Percentiles rank a stretch among this genome's conserved stretches.
phyloP scores from a whole-genome alignment of 2,797 vertebrate genomes.

The Poeciliopsis gracilis region DNA sequence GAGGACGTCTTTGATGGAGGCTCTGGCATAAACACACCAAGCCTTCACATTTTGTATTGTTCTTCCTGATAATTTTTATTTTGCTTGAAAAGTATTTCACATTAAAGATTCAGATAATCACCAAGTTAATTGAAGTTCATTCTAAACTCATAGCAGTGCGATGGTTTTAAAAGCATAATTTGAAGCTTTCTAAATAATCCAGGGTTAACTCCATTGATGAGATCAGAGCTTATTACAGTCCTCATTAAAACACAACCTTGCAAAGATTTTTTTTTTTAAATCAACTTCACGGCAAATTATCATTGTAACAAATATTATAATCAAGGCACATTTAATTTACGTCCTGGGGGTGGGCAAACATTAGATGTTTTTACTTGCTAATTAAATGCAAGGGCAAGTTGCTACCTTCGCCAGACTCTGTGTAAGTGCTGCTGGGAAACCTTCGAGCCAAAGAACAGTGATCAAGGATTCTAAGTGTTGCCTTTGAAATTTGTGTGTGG shows the following conservation, averaged over 20 bases:
- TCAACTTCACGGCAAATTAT: constrained; percentile 52
- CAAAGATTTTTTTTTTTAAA: constrained; percentile 50
- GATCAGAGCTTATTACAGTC: constrained; percentile 61
- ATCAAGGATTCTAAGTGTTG: constrained; percentile 49
- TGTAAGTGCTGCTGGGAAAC: constrained; percentile 39
- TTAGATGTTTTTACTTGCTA: constrained; percentile 40
- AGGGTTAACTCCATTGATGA: constrained; percentile 66
- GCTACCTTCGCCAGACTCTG: constrained; percentile 46
- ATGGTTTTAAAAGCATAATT: constrained; percentile 51
- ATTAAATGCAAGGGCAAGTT: constrained; percentile 58
- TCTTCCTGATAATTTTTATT: constrained; percentile 46
- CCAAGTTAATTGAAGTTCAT: constrained; percentile 63
- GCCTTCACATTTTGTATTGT: constrained; percentile 49
- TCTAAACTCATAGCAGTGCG: constrained; percentile 39
- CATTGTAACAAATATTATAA: constrained; percentile 64
- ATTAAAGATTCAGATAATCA: constrained; percentile 68
- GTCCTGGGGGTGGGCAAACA: constrained; percentile 47
- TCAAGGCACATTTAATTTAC: constrained; percentile 48
- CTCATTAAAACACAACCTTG: constrained; percentile 66
- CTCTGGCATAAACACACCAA: constrained; percentile 56
- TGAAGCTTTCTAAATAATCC: constrained; percentile 58
- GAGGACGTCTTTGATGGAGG: constrained; percentile 43
- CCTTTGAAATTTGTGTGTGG: constrained; percentile 41
- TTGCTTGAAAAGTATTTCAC: constrained; percentile 60
- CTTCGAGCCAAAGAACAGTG: constrained; percentile 49